phyloP scores from a whole-genome alignment of 2,888 invertebrate genomes.

The Drosophila mimica region DNA sequence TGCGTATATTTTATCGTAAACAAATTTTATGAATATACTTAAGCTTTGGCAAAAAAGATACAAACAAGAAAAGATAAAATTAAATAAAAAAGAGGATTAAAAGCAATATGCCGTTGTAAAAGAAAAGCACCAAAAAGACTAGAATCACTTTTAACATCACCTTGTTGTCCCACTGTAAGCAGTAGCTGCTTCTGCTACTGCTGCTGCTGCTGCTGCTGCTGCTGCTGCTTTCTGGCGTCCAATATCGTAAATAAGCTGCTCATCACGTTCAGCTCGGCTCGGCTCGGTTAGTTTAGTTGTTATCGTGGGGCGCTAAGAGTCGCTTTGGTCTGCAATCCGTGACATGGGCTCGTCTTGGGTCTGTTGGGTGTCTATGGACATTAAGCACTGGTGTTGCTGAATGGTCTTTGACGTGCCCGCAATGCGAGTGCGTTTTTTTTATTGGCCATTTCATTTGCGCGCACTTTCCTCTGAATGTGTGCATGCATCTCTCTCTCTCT shows the following conservation, averaged over 20 bases:
- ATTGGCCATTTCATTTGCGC: slow-evolving; percentile 69
- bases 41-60: not conserved
- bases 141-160: not conserved
- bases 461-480: slow-evolving; percentile 11
- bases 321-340: slow-evolving; percentile 32
- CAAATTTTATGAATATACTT: not conserved
- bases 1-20: not conserved
- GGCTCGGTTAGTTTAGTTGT: slow-evolving; percentile 31
- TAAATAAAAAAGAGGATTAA: not conserved
- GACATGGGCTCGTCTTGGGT: slow-evolving; percentile 10
- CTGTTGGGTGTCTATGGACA: slow-evolving; percentile 11
- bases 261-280: slow-evolving; percentile 54
- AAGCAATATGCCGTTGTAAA: not conserved
- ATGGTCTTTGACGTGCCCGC: slow-evolving; percentile 41
- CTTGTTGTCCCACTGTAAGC: slow-evolving; percentile 51
- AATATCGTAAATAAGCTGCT: slow-evolving; percentile 76
- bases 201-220: not conserved
- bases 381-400: slow-evolving; percentile 16
- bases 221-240: slow-evolving; percentile 16
- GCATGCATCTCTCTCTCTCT: not conserved
- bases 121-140: not conserved
- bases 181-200: slow-evolving; percentile 5
- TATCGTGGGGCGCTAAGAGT: slow-evolving; percentile 38
- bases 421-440: slow-evolving; percentile 62
- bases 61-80: not conserved